Evolutionary conservation across 2,113 vertebrate species (phyloP), one percentile per base, ranked within the genome.

Genomic region (Sciurus niger): DNA sequence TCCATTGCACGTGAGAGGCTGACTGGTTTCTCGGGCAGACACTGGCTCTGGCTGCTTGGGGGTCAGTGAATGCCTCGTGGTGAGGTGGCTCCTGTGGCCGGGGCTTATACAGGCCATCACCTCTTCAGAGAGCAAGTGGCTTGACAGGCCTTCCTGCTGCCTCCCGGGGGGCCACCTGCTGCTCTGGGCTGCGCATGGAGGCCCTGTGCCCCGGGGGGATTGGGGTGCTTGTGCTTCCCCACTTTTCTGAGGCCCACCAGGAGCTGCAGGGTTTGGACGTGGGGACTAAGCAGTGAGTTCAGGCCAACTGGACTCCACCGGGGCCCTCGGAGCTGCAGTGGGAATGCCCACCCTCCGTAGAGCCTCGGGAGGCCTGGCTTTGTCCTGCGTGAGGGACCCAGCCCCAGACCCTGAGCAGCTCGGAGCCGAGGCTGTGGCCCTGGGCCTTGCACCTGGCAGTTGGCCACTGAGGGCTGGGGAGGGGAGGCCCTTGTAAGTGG

Each of bases 131-230:
- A 10, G 25, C 17, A 30, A 34, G 46, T 48, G 1, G 7, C 37
- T 51, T 51, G 43, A 30, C 0, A 22, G 63, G 13, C 12, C 11
- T n/a, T 22, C 65, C 67, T 1, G 32, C 67, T 10, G 6, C 67
- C 4, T 9, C 1, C 13, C 5, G 0, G 3, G 40, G 82, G 34
- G 60, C 11, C 11, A 5, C 30, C 1, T 4, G 30, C 34, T 43
- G 63, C 43, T 18, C 80, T 82, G 37, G 6, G 58, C 24, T 28
- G 28, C 25, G 8, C 60, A 2, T n/a, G 67, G 67, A 18, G 63
- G 43, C 63, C 43, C 63, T 34, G 60, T 34, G 76, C 65, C 8
- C 12, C 10, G 0, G 2, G 48, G 28, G 30, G 65, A 30, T 30
- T 13, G 11, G 63, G 63, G 70, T 67, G 30, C 37, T 28, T 18